Conservation (phyloP, 2,797 vertebrate genomes). For the Sebastes vulpes region DNA sequence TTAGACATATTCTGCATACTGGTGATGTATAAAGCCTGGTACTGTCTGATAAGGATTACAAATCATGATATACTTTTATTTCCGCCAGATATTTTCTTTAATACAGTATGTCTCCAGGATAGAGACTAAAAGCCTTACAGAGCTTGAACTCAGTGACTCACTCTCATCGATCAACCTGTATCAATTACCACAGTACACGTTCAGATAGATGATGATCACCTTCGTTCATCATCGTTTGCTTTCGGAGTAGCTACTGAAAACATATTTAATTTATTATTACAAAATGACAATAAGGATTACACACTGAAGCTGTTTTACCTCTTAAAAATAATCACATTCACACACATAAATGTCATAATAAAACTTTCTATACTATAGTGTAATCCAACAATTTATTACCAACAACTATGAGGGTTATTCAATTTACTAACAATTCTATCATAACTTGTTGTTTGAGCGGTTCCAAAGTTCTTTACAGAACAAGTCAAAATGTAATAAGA, state of each 20-base stretch:
- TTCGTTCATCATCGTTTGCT: slow-evolving; percentile 8
- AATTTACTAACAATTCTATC: neutral
- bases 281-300: neutral
- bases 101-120: slow-evolving; percentile 19
- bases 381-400: neutral
- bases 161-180: slow-evolving; percentile 36
- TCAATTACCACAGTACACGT: slow-evolving; percentile 16
- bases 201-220: slow-evolving; percentile 15
- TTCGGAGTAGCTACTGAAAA: neutral
- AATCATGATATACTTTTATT: slow-evolving; percentile 3
- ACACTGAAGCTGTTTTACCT: neutral
- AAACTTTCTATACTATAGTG: neutral
- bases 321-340: neutral
- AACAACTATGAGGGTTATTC: neutral
- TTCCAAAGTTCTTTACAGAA: neutral
- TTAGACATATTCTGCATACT: slow-evolving; percentile 17
- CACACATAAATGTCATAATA: neutral
- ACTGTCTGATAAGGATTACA: neutral
- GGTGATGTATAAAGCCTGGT: slow-evolving; percentile 1
- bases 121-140: slow-evolving; percentile 21
- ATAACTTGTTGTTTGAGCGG: neutral
- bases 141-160: slow-evolving; percentile 52
- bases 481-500: neutral
- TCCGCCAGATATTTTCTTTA: neutral
- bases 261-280: neutral